A percentile compares a stretch with the other conserved stretches of the same genome.
phyloP scores from a whole-genome alignment of 2,888 invertebrate genomes.

The Tinea pellionella region DNA sequence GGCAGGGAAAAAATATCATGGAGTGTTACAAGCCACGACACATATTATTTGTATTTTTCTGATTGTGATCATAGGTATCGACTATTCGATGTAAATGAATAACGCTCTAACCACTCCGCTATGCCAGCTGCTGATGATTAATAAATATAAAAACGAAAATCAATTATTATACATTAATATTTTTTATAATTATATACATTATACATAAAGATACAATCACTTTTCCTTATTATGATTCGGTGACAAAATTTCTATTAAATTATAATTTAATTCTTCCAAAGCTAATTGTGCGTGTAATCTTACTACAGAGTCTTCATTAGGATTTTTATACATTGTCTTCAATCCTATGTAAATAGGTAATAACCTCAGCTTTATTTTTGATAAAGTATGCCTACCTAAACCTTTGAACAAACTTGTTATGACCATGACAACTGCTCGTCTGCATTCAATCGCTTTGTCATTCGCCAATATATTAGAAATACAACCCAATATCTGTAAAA shows the following conservation, averaged over 20 bases:
- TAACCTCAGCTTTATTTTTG: constrained; percentile 74
- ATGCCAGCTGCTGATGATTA: too few relatives aligned
- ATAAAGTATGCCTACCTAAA: constrained; percentile 75
- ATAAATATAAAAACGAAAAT: too few relatives aligned
- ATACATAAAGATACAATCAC: too few relatives aligned
- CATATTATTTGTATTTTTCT: too few relatives aligned
- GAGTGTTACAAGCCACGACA: too few relatives aligned
- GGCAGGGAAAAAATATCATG: too few relatives aligned
- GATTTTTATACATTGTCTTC: constrained; percentile 72
- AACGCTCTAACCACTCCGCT: too few relatives aligned
- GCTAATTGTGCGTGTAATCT: constrained; percentile 81
- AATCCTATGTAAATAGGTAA: constrained; percentile 77
- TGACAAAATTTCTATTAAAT: constrained; percentile 49
- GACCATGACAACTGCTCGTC: constrained; percentile 84
- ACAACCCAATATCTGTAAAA: constrained; percentile 76
- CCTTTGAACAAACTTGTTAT: constrained; percentile 80
- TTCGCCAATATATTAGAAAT: constrained; percentile 75
- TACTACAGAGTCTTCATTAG: constrained; percentile 74
- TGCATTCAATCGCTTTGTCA: constrained; percentile 78
- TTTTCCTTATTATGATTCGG: too few relatives aligned
- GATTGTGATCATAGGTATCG: too few relatives aligned
- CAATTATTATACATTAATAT: too few relatives aligned
- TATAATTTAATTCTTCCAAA: constrained; percentile 79
- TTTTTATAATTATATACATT: too few relatives aligned
- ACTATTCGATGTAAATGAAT: too few relatives aligned